A percentile compares a stretch with the other conserved stretches of the same genome.
These are phyloP conservation scores for Cactoblastis cactorum DNA, from an alignment of 2,888 invertebrate species.

Conservation along the genomic window DNA sequence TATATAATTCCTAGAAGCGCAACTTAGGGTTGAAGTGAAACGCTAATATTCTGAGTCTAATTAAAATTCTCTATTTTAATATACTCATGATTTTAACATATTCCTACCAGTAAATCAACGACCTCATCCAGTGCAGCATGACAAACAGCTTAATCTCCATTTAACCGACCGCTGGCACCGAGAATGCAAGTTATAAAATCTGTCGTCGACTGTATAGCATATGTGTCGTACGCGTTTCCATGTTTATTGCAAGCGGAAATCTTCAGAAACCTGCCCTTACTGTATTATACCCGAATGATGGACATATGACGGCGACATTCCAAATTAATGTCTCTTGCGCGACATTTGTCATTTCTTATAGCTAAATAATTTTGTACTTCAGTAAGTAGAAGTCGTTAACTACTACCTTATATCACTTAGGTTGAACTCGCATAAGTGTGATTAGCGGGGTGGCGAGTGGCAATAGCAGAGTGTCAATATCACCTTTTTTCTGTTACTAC, in stretches of 20 bases:
- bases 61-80: no score
- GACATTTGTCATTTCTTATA: conserved; percentile 1
- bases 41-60: no score
- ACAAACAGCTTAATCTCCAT: conserved; percentile 28
- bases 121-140: conserved; percentile 19
- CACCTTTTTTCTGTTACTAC: no score
- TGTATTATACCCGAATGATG: conserved; percentile 54
- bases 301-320: conserved; percentile 55
- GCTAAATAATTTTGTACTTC: neutral
- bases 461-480: no score
- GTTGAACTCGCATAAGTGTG: neutral
- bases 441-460: no score
- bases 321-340: conserved; percentile 38
- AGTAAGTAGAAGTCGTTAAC: neutral
- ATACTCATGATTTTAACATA: no score
- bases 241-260: conserved; percentile 72
- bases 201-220: conserved; percentile 46
- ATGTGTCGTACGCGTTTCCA: conserved; percentile 45
- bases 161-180: conserved; percentile 38
- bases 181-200: conserved; percentile 53
- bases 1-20: no score
- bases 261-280: conserved; percentile 43
- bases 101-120: no score
- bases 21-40: no score
- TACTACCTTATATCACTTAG: neutral